Conservation (phyloP, 2,797 vertebrate genomes). For the Tapirus indicus region DNA sequence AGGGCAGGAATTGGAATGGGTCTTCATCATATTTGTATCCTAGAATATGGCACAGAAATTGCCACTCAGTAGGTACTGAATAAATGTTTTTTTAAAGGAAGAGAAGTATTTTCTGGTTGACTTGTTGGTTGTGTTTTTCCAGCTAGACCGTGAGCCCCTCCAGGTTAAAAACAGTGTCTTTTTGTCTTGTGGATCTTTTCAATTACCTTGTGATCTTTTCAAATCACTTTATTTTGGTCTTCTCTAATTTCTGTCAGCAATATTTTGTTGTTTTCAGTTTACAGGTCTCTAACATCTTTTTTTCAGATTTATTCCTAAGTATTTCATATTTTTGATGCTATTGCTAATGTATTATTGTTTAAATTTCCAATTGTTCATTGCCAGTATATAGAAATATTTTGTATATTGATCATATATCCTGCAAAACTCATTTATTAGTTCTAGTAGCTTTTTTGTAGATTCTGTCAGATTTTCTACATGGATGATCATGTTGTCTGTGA, state of each 20-base stretch:
- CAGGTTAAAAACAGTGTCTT: not conserved
- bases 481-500: not conserved
- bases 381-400: not conserved
- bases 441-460: no score
- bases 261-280: not conserved
- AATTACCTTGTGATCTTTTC: no score
- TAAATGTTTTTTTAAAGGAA: not conserved
- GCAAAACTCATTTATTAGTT: no score
- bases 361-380: not conserved
- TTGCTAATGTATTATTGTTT: no score
- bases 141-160: not conserved
- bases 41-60: not conserved
- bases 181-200: not conserved
- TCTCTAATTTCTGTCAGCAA: not conserved
- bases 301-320: no score
- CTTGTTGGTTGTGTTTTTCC: not conserved
- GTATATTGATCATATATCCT: no score
- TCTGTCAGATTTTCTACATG: no score
- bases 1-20: not conserved
- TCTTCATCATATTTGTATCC: not conserved
- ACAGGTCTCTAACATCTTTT: not conserved
- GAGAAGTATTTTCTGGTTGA: not conserved
- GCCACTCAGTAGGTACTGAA: not conserved
- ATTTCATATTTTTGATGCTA: no score
- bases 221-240: not conserved